Conservation (phyloP, 2,888 invertebrate species). For the Plebejus melissa region DNA sequence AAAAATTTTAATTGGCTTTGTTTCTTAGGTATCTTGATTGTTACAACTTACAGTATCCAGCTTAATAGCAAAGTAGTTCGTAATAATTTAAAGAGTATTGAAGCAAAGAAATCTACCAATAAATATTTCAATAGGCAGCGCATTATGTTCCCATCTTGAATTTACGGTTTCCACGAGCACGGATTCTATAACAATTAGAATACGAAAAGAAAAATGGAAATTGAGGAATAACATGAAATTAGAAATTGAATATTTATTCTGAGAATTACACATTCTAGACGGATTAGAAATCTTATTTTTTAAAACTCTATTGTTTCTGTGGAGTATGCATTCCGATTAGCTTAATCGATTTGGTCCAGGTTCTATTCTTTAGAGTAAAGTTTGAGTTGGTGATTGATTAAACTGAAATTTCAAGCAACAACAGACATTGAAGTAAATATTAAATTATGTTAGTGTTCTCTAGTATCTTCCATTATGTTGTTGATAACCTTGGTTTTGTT, state of each 20-base stretch:
- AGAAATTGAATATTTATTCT: background rate
- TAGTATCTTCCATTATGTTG: background rate
- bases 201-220: conserved; percentile 4
- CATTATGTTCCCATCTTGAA: background rate
- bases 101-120: background rate
- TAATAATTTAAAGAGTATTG: background rate
- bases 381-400: too few species aligned
- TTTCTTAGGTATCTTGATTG: too few species aligned
- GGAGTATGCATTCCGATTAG: too few species aligned
- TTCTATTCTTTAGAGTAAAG: too few species aligned
- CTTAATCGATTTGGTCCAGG: too few species aligned
- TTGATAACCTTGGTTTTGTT: background rate
- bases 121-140: conserved; percentile 1
- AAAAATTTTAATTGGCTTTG: too few species aligned
- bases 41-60: background rate
- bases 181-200: conserved; percentile 9
- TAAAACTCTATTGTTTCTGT: too few species aligned
- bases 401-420: too few species aligned
- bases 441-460: background rate
- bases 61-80: background rate
- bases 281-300: background rate
- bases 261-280: background rate
- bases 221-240: background rate
- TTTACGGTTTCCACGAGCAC: conserved; percentile 1
- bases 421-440: too few species aligned